phyloP scores from a whole-genome alignment of 2,888 invertebrate species.

The Phyto melanocephala region DNA sequence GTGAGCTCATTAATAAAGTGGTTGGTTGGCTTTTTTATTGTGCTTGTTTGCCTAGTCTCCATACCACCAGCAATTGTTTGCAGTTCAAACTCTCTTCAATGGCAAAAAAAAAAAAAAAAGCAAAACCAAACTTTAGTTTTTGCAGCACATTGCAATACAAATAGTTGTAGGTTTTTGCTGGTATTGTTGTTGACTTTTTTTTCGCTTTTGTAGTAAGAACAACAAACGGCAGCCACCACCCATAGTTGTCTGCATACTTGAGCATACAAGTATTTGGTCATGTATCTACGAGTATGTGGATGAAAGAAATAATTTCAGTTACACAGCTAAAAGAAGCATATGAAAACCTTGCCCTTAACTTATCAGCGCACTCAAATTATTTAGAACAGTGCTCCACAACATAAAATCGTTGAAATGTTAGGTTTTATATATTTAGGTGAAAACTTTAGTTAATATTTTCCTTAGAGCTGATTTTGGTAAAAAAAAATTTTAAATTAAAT shows the following conservation, averaged over 20 bases:
- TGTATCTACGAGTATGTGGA: conserved; percentile 38
- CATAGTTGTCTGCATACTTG: conserved; percentile 57
- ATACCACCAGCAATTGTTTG: conserved; percentile 41
- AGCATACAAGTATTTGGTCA: conserved; percentile 31
- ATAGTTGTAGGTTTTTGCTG: conserved; percentile 1
- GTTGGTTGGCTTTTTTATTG: conserved; percentile 1
- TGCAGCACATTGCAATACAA: neutral
- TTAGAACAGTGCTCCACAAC: no score
- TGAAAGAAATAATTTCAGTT: neutral
- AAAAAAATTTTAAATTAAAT: no score
- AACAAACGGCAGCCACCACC: conserved; percentile 58
- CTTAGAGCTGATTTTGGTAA: no score
- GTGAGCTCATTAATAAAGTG: conserved; percentile 64
- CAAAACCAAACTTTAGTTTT: neutral
- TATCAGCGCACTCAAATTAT: neutral
- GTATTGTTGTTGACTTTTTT: neutral
- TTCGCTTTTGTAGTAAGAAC: conserved; percentile 2
- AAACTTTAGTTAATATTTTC: no score
- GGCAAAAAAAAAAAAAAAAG: neutral
- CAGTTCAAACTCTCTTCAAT: conserved; percentile 17
- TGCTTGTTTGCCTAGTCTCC: neutral
- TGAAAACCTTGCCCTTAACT: conserved; percentile 38
- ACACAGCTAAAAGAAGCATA: neutral
- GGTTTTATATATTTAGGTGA: no score
- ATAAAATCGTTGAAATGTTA: no score